Base-by-base conservation (phyloP, 1,140 invertebrate species). In the Habropoda laboriosa region DNA sequence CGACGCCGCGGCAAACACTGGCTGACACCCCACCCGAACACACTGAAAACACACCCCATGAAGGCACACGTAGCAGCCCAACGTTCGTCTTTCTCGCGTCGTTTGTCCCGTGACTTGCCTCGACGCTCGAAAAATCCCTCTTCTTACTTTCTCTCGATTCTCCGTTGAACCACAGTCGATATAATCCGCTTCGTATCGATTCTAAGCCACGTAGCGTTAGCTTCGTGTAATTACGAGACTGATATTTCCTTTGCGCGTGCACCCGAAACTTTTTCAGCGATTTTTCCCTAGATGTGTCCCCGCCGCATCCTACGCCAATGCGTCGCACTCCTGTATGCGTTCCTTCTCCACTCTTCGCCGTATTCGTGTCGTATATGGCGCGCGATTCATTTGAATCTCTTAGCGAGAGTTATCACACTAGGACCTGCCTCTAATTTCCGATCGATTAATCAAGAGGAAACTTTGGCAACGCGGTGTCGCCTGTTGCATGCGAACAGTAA, bases 361-460 rank as follows among this genome's bases (percentile, higher is more conserved):
- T 66, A 30, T 30, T 38, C n/a, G n/a, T 30, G 45, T 35, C 32
- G 32, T 58, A 32, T 63, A 5, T 30, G 5, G 35, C 45, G 68
- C 57, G 58, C 73, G 68, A 71, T 77, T 55, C 40, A 68, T 73
- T 83, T 67, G 42, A 66, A 70, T 83, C 42, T 53, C 53, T 16
- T n/a, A n/a, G n/a, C n/a, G 51, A 21, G 27, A 68, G 24, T 73
- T 80, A 53, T 74, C 40, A 40, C 57, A 49, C 35, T n/a, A n/a
- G 16, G 60, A 70, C 60, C 40, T n/a, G 57, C 32, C 55, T 75
- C 79, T 86, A 89, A 90, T 88, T 91, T 86, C 85, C 82, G 82
- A 90, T 90, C 89, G 89, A 90, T 90, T 89, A 89, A 91, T 90
- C 90, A 88, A 87, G 87, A 87, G 85, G 88, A 90, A 89, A 90